Percentiles rank a stretch among this genome's conserved stretches.
Evolutionary conservation across 1,140 invertebrate species (phyloP).

Genomic region (Rhagoletis zephyria): DNA sequence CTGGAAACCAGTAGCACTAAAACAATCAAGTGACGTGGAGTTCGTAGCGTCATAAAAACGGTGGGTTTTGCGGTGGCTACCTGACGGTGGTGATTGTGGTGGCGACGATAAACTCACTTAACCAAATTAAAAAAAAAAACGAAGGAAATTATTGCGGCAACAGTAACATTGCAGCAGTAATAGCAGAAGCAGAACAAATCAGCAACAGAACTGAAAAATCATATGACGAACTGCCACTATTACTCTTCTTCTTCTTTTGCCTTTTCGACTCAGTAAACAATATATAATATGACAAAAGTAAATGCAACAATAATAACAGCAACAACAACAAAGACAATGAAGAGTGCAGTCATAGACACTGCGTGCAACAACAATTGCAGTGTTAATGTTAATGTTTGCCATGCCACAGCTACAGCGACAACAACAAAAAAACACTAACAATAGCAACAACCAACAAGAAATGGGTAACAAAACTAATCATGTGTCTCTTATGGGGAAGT

Average conservation of each 20-base stretch:
- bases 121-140: conserved; percentile 3
- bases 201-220: conserved; percentile 44
- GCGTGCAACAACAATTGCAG: conserved; percentile 23
- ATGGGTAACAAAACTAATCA: conserved; percentile 52
- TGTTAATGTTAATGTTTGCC: conserved; percentile 31
- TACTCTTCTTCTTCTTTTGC: background rate
- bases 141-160: background rate
- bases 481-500: conserved; percentile 52
- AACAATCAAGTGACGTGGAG: background rate
- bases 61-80: background rate
- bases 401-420: background rate
- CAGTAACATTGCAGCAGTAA: background rate
- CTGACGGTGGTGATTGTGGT: conserved; percentile 1
- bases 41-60: background rate
- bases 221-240: background rate
- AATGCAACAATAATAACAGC: background rate
- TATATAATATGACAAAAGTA: conserved; percentile 19
- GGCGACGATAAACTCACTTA: background rate
- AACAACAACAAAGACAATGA: background rate
- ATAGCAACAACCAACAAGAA: background rate
- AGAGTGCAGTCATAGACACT: background rate
- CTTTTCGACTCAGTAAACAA: background rate
- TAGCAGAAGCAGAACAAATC: conserved; percentile 39
- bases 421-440: background rate
- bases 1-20: background rate